Evolutionary conservation across 2,113 vertebrate species (phyloP), one percentile per base, ranked within the genome.

Genomic region (Xiphophorus hellerii): DNA sequence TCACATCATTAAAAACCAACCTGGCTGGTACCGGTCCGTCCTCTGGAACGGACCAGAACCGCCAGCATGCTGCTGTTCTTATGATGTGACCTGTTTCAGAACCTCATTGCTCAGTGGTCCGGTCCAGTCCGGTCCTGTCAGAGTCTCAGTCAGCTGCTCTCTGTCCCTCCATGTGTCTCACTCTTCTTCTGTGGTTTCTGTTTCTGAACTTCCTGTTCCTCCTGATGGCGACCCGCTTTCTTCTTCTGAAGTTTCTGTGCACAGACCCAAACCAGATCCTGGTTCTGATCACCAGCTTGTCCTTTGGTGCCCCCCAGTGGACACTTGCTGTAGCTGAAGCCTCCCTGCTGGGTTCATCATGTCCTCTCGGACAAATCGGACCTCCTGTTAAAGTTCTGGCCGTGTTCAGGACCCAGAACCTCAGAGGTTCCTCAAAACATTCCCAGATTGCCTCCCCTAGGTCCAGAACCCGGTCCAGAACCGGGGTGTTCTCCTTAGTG

Each of bases 121-220:
- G 39, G 39, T 20, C 44, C 1, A 17, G 17, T 20, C 44, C 14
- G 17, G 48, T 54, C 48, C 8, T 25, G 51, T 54, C 51, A 5
- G 48, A 22, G 31, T 20, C 20, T 22, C 51, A 3, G 20, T 54
- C 48, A 54, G 51, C 5, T 58, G 22, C 22, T 58, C 62, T 29
- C 27, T 63, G 5, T 31, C 8, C 29, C 62, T 30, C 14, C 17
- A 29, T 66, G 35, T 66, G 22, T 66, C 65, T 37, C 27, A 27
- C 25, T 39, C 33, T 66, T 66, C 63, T 25, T 65, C 64, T 66
- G 31, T n/a, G 64, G 22, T 66, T 37, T 48, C 44, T 48, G 44
- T 48, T 48, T 66, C 22, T 25, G 25, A 13, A 37, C 31, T 58
- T 58, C 51, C 51, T 58, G 51, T n/a, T 58, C 8, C 51, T 58